These are phyloP conservation scores for Asarcornis scutulata DNA, from an alignment of 2,113 vertebrate species.

Conservation along the genomic window DNA sequence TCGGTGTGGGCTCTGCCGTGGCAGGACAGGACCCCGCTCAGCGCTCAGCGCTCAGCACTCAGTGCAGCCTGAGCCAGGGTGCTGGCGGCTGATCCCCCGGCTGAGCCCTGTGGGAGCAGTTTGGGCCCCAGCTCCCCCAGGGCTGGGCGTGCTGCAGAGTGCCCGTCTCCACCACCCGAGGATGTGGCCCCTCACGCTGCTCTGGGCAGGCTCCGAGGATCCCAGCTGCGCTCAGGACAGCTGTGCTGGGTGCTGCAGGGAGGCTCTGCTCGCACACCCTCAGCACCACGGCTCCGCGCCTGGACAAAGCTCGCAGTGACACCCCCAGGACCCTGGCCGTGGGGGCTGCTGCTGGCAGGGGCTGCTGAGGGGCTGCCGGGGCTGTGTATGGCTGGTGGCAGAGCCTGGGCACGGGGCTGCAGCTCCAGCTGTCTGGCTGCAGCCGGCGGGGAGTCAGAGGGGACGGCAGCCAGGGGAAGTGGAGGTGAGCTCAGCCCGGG, in stretches of 20 bases:
- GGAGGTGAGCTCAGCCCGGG: background rate
- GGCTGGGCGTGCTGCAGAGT: accelerated
- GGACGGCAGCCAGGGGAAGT: accelerated
- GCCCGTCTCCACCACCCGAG: accelerated
- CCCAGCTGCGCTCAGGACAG: too few species aligned
- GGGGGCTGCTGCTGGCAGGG: background rate
- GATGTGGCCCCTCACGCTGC: background rate
- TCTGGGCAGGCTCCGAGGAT: background rate
- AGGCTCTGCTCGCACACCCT: too few species aligned
- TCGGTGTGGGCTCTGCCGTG: accelerated
- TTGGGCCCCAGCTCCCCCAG: background rate
- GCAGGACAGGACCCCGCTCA: accelerated
- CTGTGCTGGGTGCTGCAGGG: too few species aligned
- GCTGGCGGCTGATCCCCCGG: accelerated
- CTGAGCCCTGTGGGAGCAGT: accelerated
- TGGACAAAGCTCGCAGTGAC: too few species aligned
- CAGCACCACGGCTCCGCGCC: too few species aligned
- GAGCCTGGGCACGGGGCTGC: background rate
- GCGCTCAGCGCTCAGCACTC: accelerated
- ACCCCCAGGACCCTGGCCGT: accelerated
- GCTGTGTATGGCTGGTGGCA: background rate
- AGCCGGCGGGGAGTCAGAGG: accelerated
- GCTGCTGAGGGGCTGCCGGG: too few species aligned
- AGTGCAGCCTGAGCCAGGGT: background rate
- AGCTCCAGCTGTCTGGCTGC: background rate